Conservation (phyloP, 1,140 invertebrate species). For the Cydia fagiglandana region DNA sequence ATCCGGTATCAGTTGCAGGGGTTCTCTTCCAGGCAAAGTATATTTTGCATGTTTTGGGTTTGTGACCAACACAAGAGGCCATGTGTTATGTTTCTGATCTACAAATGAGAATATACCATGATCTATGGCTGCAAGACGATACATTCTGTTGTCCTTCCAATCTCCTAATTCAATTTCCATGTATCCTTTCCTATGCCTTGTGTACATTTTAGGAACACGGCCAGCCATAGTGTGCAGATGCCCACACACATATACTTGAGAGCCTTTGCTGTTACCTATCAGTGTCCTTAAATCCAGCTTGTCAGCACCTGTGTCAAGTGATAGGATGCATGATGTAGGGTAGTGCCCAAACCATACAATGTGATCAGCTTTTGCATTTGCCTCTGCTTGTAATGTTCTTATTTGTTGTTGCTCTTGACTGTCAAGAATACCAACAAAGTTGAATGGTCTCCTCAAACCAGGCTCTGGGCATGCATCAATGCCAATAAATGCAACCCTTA, state of each 20-base stretch:
- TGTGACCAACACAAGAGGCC: slow-evolving; percentile 91
- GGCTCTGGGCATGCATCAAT: slow-evolving; percentile 94
- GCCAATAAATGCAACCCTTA: slow-evolving; percentile 89
- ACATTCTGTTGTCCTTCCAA: slow-evolving; percentile 96
- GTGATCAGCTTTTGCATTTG: slow-evolving; percentile 63
- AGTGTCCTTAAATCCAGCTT: slow-evolving; percentile 80
- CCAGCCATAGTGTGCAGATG: slow-evolving; percentile 93
- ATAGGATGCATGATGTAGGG: slow-evolving; percentile 92
- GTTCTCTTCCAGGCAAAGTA: slow-evolving; percentile 86
- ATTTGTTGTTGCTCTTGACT: slow-evolving; percentile 82
- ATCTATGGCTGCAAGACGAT: slow-evolving; percentile 90
- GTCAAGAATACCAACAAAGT: slow-evolving; percentile 93
- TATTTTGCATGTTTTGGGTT: slow-evolving; percentile 93
- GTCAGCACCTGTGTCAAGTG: slow-evolving; percentile 73
- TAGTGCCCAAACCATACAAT: slow-evolving; percentile 92
- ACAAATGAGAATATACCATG: slow-evolving; percentile 94
- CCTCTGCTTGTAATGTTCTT: slow-evolving; percentile 62
- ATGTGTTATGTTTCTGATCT: slow-evolving; percentile 87
- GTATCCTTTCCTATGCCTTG: slow-evolving; percentile 89
- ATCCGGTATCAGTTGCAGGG: slow-evolving; percentile 82
- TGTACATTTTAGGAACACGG: slow-evolving; percentile 91
- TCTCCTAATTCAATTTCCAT: slow-evolving; percentile 95
- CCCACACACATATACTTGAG: slow-evolving; percentile 90
- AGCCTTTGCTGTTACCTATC: slow-evolving; percentile 77
- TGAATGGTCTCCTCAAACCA: slow-evolving; percentile 92